Evolutionary conservation across 2,888 invertebrate species (phyloP).

Genomic region (Scaptomyza reducta): DNA sequence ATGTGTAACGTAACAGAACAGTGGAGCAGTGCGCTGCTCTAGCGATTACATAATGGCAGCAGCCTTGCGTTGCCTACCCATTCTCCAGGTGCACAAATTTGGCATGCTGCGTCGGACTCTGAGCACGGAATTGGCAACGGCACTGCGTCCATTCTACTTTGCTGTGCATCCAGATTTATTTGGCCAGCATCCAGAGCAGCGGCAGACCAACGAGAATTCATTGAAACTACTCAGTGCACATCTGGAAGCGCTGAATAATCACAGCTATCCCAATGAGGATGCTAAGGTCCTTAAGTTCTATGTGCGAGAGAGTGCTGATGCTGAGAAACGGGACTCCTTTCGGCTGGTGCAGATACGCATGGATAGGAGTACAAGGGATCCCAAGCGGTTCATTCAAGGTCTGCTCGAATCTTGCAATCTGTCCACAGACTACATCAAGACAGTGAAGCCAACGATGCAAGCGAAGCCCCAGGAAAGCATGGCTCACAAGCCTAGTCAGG

Average conservation of each 20-base stretch:
- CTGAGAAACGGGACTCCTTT: constrained; percentile 85
- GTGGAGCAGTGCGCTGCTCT: constrained; percentile 42
- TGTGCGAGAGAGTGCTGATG: constrained; percentile 85
- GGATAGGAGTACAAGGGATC: constrained; percentile 87
- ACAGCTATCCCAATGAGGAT: constrained; percentile 84
- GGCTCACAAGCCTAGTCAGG: constrained; percentile 64
- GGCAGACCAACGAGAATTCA: constrained; percentile 95
- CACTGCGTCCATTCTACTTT: constrained; percentile 96
- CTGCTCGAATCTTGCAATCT: constrained; percentile 92
- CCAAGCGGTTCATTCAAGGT: constrained; percentile 89
- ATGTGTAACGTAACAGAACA: constrained; percentile 32
- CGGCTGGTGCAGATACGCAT: constrained; percentile 90
- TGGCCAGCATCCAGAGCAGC: constrained; percentile 94
- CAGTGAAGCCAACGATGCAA: constrained; percentile 84
- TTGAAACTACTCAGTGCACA: constrained; percentile 94
- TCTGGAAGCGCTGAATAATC: constrained; percentile 89
- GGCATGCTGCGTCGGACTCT: constrained; percentile 25
- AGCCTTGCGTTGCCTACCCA: constrained; percentile 29
- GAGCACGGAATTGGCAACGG: constrained; percentile 91
- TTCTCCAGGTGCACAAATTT: constrained; percentile 13
- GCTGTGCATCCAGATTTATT: constrained; percentile 98
- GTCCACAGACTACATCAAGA: constrained; percentile 94
- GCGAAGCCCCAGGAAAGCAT: constrained; percentile 30
- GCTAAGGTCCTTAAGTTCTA: constrained; percentile 90
- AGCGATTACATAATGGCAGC: constrained; percentile 62